phyloP scores from a whole-genome alignment of 2,113 vertebrate genomes.

The Pseudorasbora parva region DNA sequence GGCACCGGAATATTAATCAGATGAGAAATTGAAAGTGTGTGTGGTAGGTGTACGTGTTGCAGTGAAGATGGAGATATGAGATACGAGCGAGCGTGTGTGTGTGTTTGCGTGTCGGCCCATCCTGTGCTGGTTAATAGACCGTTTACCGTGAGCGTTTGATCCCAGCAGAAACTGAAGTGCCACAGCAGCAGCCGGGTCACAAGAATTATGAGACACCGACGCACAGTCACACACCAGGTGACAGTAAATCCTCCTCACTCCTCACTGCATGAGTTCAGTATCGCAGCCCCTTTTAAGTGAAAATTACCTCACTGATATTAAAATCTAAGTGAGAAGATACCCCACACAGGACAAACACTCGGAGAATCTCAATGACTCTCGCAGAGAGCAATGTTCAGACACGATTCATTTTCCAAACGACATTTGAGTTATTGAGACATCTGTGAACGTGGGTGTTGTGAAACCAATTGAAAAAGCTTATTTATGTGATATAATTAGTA shows the following conservation, averaged over 20 bases:
- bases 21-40: slow-evolving; percentile 26
- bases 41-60: slow-evolving; percentile 20
- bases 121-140: slow-evolving; percentile 38
- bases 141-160: slow-evolving; percentile 6
- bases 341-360: slow-evolving; percentile 26
- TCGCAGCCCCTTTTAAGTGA: slow-evolving; percentile 11
- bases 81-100: slow-evolving; percentile 9
- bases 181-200: slow-evolving; percentile 27
- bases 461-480: not conserved
- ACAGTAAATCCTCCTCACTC: slow-evolving; percentile 32
- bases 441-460: not conserved
- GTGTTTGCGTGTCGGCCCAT: slow-evolving; percentile 5
- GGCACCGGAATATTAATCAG: slow-evolving; percentile 23
- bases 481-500: not conserved
- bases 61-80: slow-evolving; percentile 6
- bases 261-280: slow-evolving; percentile 13
- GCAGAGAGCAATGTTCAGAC: not conserved
- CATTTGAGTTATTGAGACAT: too few relatives aligned
- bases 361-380: slow-evolving; percentile 4
- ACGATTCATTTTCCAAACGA: not conserved
- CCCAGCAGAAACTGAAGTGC: slow-evolving; percentile 29
- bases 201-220: slow-evolving; percentile 26
- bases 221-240: slow-evolving; percentile 19
- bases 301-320: slow-evolving; percentile 26
- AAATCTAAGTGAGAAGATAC: slow-evolving; percentile 18